A percentile compares a stretch with the other conserved stretches of the same genome.
phyloP scores from a whole-genome alignment of 2,113 vertebrate genomes.

The Hylia prasina region DNA sequence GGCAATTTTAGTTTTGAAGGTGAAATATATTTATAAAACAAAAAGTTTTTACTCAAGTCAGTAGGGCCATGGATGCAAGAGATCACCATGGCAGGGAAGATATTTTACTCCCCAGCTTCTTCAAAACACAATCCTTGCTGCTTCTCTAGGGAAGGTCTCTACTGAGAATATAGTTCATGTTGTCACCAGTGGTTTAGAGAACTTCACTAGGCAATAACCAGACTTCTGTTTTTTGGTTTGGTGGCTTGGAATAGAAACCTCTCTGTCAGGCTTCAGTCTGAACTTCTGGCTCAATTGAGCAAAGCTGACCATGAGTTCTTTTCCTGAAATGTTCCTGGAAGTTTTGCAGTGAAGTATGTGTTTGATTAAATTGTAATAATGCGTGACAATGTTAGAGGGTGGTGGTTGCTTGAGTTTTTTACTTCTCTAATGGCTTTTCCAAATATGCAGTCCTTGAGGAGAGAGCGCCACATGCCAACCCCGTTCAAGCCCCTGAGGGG shows the following conservation, averaged over 20 bases:
- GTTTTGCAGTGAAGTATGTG: background rate
- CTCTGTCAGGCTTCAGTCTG: background rate
- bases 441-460: rapidly evolving
- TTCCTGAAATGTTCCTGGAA: background rate
- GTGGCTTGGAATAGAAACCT: background rate
- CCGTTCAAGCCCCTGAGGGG: background rate
- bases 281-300: background rate
- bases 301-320: background rate
- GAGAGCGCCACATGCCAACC: background rate
- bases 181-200: background rate
- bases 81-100: background rate
- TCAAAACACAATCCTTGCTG: background rate
- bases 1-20: background rate
- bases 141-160: background rate
- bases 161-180: background rate
- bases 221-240: background rate
- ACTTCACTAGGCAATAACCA: background rate
- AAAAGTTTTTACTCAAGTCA: background rate
- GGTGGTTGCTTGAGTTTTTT: background rate
- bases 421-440: background rate
- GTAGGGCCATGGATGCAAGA: background rate
- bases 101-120: background rate
- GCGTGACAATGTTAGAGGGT: background rate
- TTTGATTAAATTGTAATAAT: background rate
- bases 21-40: background rate